Percentiles rank a stretch among this genome's conserved stretches.
phyloP scores from a whole-genome alignment of 2,113 vertebrate genomes.

The Erythrolamprus reginae region DNA sequence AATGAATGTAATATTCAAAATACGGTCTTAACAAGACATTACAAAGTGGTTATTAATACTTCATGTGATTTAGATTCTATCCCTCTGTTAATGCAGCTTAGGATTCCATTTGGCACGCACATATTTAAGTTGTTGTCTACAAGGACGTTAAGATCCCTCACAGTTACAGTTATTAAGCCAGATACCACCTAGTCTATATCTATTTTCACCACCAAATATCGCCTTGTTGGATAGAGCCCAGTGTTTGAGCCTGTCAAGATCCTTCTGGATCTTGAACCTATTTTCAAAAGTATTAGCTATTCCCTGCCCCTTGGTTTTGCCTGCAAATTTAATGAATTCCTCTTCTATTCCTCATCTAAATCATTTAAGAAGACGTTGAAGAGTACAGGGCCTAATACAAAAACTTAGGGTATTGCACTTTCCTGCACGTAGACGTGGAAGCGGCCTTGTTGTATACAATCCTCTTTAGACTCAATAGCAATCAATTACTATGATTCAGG shows the following conservation, averaged over 20 bases:
- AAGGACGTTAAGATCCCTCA: neutral
- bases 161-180: neutral
- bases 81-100: neutral
- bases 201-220: neutral
- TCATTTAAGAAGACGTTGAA: too few relatives aligned
- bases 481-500: constrained; percentile 1
- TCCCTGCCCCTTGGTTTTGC: neutral
- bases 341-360: too few relatives aligned
- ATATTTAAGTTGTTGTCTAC: neutral
- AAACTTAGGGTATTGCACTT: too few relatives aligned
- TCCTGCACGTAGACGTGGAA: neutral
- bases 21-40: too few relatives aligned
- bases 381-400: too few relatives aligned
- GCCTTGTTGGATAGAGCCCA: neutral
- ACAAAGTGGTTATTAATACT: too few relatives aligned
- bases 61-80: neutral
- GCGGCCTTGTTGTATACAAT: neutral
- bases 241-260: neutral
- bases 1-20: too few relatives aligned
- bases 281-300: neutral
- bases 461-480: constrained; percentile 22
- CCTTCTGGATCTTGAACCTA: neutral
- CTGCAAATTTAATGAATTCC: neutral
- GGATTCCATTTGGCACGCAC: neutral
- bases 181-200: neutral